Evolutionary conservation across 1,140 invertebrate species (phyloP), one percentile per base, ranked within the genome.

Genomic region (Helicorthomorpha holstii): DNA sequence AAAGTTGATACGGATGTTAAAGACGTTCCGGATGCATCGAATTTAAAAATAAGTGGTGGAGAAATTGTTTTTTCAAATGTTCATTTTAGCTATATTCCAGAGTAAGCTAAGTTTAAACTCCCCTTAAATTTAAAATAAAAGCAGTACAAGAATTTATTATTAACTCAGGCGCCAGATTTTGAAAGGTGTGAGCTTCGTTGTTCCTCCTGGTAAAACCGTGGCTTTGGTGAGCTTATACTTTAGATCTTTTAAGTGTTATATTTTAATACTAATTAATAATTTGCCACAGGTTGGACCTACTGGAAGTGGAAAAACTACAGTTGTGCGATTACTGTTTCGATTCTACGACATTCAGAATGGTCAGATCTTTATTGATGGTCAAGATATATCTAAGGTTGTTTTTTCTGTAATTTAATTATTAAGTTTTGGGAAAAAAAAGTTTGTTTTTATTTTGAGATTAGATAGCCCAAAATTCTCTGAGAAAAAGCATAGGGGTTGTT

Each of bases 261-360:
- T n/a, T n/a, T n/a, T n/a, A n/a, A n/a, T n/a, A n/a, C n/a, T n/a
- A n/a, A n/a, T n/a, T n/a, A n/a, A n/a, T n/a, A n/a, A 48, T 52
- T 21, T 53, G 41, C 60, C 65, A 25, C 56, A 83, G 82, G 83
- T 93, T 54, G 90, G 90, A 12, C 84, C 86, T 25, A 81, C 82
- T 2, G 94, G 94, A 12, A 82, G 85, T 57, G 94, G 93, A 45
- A 97, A 97, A 68, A 91, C 85, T 41, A 96, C 93, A 3, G 83
- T 98, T 44, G 82, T 96, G 63, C 73, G 92, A 23, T 71, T 98
- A 2, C 64, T 98, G 2, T 97, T 97, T 73, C 76, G 93, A 12
- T 94, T 98, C 66, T 98, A 96, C 68, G 92, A 98, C 66, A 78
- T 92, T 3, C 76, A 85, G 57, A 73, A 77, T 54, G 94, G 94